Evolutionary conservation across 1,140 invertebrate species (phyloP), one percentile per base, ranked within the genome.

Genomic region (Bombus superbus): DNA sequence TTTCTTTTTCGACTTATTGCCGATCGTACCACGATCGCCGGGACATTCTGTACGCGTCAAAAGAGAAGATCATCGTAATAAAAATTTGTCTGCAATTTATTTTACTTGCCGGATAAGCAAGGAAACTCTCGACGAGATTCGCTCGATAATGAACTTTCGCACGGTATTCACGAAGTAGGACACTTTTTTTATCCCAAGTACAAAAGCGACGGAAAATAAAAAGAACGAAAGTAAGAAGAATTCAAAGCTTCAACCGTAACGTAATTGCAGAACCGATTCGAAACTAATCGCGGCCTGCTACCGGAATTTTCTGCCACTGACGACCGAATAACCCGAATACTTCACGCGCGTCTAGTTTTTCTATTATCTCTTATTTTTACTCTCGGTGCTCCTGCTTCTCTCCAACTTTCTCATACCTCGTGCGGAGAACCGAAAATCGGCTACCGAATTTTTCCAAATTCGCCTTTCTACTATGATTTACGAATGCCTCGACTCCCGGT

Each of bases 301-400:
- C 88, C 75, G 88, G 86, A 91, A 92, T 90, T 86, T 77, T 84
- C 87, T 74, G 77, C 42, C 86, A 91, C 86, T 86, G 76, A 89
- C 91, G 92, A 93, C 91, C 92, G 91, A 92, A 85, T 94, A 93
- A 94, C 92, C 91, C 87, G 89, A 28, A 90, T 84, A 69, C 64
- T 68, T 86, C 66, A 88, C 84, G 62, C 64, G 25, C 59, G 53
- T 42, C 35, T 53, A 66, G 38, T 71, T 73, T 81, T 76, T 85
- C 85, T 32, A 87, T 86, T 88, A 81, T 88, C 66, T 89, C 81
- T 90, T 88, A 86, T 89, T 90, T 89, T 88, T 35, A 59, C 75
- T 38, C 74, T 5, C 11, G 42, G 10, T 38, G 38, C 22, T 59
- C 4, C 9, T 15, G 18, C n/a, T 1, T 4, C 69, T 38, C 32